A percentile compares a stretch with the other conserved stretches of the same genome.
Evolutionary conservation across 2,888 invertebrate genomes (phyloP).

Genomic region (Labia minor): DNA sequence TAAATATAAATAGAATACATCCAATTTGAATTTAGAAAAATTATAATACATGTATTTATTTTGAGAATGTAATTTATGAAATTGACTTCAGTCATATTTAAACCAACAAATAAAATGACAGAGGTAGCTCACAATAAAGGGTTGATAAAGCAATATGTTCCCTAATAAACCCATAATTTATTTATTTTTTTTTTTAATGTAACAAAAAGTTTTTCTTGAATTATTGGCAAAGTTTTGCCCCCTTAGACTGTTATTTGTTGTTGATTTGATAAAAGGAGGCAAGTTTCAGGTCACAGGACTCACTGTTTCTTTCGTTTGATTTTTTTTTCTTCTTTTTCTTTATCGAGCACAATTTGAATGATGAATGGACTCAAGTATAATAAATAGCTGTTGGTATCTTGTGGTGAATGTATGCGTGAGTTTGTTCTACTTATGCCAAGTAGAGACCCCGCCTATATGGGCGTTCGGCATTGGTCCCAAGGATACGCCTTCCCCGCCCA

Average conservation of each 20-base stretch:
- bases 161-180: too few species aligned
- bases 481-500: not conserved
- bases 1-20: too few species aligned
- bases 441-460: not conserved
- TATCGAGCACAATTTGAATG: not conserved
- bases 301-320: not conserved
- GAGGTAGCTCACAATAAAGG: too few species aligned
- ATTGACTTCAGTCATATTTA: too few species aligned
- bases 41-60: too few species aligned
- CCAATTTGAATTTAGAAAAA: too few species aligned
- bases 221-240: too few species aligned
- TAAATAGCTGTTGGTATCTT: not conserved
- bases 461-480: not conserved
- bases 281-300: not conserved
- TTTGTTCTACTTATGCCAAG: slow-evolving; percentile 1
- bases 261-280: not conserved
- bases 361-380: not conserved
- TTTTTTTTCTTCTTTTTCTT: not conserved
- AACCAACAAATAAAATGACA: too few species aligned
- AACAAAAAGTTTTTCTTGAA: too few species aligned
- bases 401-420: not conserved
- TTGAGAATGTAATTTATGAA: too few species aligned
- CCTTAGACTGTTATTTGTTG: not conserved
- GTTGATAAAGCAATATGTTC: too few species aligned
- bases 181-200: too few species aligned